Base-by-base conservation (phyloP, 2,797 vertebrate species). In the Cetoscarus ocellatus region DNA sequence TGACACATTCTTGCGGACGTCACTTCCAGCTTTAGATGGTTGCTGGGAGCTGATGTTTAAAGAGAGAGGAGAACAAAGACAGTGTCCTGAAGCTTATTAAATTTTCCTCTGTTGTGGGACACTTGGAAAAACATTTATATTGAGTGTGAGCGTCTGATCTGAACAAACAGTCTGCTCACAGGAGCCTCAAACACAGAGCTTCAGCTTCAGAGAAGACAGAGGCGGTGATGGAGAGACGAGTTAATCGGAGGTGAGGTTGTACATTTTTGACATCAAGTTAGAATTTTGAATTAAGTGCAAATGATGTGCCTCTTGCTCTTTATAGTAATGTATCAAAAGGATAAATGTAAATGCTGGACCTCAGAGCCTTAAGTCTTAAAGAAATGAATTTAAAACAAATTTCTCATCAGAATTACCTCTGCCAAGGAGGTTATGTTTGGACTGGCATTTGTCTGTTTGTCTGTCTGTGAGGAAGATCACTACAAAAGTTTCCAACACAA, bases 31-130 rank as follows among this genome's bases (percentile, higher is more conserved):
- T 39, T 38, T 42, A 12, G 18, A 48, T 2, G 10, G 94, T 95
- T 94, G 94, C 94, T 61, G 55, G 86, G 94, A 77, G 79, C 93
- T 81, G 47, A 10, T 94, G 91, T 94, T 94, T 95, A 86, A 49
- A 81, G 52, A 18, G 39, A 17, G 35, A 14, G 52, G 27, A 54
- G 48, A 66, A 71, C 78, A 79, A 50, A 83, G 80, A 83, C 67
- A 51, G 67, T 11, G 63, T 58, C 15, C 73, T 54, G 50, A 53
- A 65, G 82, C 61, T 93, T 82, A 94, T 94, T 93, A 92, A 92
- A 94, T 94, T 92, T n/a, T 91, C 90, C 89, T 12, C 60, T 35
- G 44, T 36, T 36, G 56, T 51, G 45, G 69, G 63, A 0, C 5
- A 59, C 19, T 69, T 36, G 67, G 52, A 0, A 7, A 17, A 36